A percentile compares a stretch with the other conserved stretches of the same genome.
Evolutionary conservation across 2,113 vertebrate species (phyloP).

Genomic region (Vulpes ferrilata): DNA sequence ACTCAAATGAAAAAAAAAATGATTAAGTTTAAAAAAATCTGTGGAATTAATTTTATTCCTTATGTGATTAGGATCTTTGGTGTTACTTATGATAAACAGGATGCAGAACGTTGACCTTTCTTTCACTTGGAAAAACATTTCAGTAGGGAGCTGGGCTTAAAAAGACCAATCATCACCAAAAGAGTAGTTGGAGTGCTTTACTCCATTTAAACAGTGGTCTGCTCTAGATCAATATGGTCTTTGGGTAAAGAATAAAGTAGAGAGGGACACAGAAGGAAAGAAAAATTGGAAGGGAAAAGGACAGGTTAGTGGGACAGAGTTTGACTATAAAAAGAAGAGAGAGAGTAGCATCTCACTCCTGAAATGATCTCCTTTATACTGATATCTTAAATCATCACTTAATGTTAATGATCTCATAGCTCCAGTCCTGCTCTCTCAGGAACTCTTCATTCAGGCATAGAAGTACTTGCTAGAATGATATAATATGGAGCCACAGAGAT

Average conservation of each 20-base stretch:
- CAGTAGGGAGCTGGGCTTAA: background rate
- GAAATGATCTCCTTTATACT: background rate
- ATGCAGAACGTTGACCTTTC: background rate
- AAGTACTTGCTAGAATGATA: background rate
- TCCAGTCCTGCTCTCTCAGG: background rate
- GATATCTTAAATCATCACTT: background rate
- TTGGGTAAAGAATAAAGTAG: background rate
- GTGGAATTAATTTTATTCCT: background rate
- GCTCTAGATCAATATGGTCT: no score
- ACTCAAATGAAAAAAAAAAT: background rate
- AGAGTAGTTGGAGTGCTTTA: background rate
- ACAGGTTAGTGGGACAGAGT: background rate
- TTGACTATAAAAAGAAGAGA: background rate
- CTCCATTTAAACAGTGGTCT: background rate
- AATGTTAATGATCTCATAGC: background rate
- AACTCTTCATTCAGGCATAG: accelerated
- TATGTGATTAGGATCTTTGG: background rate
- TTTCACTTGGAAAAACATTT: background rate
- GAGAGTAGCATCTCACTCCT: background rate
- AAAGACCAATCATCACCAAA: background rate
- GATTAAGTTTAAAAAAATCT: background rate
- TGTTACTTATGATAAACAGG: background rate
- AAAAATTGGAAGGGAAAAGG: background rate
- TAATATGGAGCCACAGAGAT: background rate
- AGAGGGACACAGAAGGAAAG: background rate